A percentile compares a stretch with the other conserved stretches of the same genome.
Conservation (phyloP, 1,140 invertebrate species). For the Drosophila watanabei region DNA sequence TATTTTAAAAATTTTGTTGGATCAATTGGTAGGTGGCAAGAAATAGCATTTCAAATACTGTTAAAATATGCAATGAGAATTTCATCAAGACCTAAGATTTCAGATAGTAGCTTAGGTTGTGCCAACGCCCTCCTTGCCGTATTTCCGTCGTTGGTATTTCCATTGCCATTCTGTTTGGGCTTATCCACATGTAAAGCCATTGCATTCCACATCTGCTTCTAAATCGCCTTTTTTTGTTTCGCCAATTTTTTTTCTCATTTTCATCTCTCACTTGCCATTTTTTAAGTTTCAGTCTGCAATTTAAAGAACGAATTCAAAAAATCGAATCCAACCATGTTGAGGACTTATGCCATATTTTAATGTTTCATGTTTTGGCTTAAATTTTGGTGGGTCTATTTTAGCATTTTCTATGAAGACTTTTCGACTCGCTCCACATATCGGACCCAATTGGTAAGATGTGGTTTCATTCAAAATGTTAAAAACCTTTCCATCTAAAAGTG, state of each 20-base stretch:
- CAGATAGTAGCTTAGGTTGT: constrained; percentile 18
- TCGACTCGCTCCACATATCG: constrained; percentile 38
- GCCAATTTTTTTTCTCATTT: constrained; percentile 23
- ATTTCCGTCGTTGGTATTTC: constrained; percentile 1
- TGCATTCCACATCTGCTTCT: neutral
- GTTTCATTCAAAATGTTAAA: too few relatives aligned
- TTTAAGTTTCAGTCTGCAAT: constrained; percentile 34
- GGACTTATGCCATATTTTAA: constrained; percentile 18
- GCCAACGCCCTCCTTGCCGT: neutral
- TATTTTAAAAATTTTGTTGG: constrained; percentile 21
- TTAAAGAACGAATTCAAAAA: constrained; percentile 3
- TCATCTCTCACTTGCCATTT: constrained; percentile 28
- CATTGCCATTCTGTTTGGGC: constrained; percentile 4
- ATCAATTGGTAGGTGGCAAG: neutral
- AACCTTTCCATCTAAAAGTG: too few relatives aligned
- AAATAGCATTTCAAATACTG: neutral
- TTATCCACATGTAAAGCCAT: constrained; percentile 4
- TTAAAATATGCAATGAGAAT: neutral
- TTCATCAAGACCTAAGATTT: constrained; percentile 16
- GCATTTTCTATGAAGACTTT: constrained; percentile 25
- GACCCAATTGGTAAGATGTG: constrained; percentile 1
- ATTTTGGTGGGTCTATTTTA: constrained; percentile 28
- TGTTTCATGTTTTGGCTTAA: constrained; percentile 26
- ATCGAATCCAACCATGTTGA: neutral
- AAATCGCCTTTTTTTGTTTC: constrained; percentile 5